Evolutionary conservation across 2,797 vertebrate species (phyloP).

Genomic region (Gymnocypris eckloni): DNA sequence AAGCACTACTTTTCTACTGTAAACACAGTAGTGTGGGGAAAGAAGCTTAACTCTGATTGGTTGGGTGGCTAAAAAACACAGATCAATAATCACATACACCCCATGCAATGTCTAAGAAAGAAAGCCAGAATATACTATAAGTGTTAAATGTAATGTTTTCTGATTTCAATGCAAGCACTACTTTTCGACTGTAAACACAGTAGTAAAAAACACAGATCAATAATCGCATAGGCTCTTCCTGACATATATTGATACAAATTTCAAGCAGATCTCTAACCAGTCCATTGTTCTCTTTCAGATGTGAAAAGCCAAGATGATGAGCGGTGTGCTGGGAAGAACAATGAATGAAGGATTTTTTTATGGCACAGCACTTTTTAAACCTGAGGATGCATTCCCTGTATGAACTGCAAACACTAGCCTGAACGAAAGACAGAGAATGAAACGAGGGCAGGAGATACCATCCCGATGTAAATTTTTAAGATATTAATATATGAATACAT

Average conservation of each 20-base stretch:
- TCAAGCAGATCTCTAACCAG: slow-evolving; percentile 42
- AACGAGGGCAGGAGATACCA: neutral
- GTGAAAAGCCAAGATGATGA: slow-evolving; percentile 95
- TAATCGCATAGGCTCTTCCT: neutral
- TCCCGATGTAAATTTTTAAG: slow-evolving; percentile 59
- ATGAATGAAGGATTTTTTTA: slow-evolving; percentile 81
- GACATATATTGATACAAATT: neutral
- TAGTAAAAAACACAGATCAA: neutral
- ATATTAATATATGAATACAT: slow-evolving; percentile 71
- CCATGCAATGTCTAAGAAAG: no score
- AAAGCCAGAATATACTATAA: no score
- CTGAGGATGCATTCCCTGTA: slow-evolving; percentile 88
- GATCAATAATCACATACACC: neutral
- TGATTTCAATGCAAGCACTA: no score
- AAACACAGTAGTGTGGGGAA: neutral
- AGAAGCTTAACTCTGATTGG: neutral
- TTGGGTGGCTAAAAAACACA: neutral
- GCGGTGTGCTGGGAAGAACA: slow-evolving; percentile 73
- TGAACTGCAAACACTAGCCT: slow-evolving; percentile 66
- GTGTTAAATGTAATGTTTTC: no score
- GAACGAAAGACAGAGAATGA: slow-evolving; percentile 52
- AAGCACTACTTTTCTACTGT: neutral
- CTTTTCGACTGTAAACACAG: neutral
- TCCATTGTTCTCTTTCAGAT: slow-evolving; percentile 77
- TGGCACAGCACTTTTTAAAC: slow-evolving; percentile 91